Base-by-base conservation (phyloP, 2,797 vertebrate species). In the Morelia viridis region DNA sequence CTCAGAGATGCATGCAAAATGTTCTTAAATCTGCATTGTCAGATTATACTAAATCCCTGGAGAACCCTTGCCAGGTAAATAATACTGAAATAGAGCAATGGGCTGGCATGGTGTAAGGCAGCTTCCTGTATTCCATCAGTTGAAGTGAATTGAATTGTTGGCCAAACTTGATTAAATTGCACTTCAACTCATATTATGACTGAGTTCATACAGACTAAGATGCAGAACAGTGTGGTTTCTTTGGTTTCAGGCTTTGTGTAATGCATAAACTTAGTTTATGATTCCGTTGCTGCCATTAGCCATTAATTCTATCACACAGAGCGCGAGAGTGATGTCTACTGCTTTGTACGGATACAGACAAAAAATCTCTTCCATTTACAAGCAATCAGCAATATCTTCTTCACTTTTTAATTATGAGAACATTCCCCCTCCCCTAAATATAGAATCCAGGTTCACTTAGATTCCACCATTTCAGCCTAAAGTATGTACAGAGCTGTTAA, bases 391-490 rank as follows among this genome's bases (percentile, higher is more conserved):
- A 87, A 31, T 8, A 35, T 19, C 31, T 15, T 26, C 26, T 28
- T 13, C 10, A 28, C 15, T 17, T 50, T 57, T 41, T 6, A 46
- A 35, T 46, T 53, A 31, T 41, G 2, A 57, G 26, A 89, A n/a
- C 2, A 62, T 53, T 31, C n/a, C 35, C 0, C 0, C 4, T 22
- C 17, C 12, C 2, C 60, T 65, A 15, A 31, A 56, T 58, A 80
- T 80, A 80, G 19, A 80, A 80, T 0, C 0, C 13, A 3, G 2
- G 50, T 31, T 22, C 15, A 26, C 26, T 87, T 91, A n/a, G 11
- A 46, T 4, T 28, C 64, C 64, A 62, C 5, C 9, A 0, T 24
- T 90, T 86, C 3, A 0, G n/a, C 22, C 5, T 31, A 56, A 84
- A 76, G 17, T 35, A 89, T 0, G 0, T 88, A 4, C 3, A 56